Evolutionary conservation across 2,797 vertebrate genomes (phyloP), one percentile per base, ranked within the genome.

Genomic region (Sebastes nivosus): DNA sequence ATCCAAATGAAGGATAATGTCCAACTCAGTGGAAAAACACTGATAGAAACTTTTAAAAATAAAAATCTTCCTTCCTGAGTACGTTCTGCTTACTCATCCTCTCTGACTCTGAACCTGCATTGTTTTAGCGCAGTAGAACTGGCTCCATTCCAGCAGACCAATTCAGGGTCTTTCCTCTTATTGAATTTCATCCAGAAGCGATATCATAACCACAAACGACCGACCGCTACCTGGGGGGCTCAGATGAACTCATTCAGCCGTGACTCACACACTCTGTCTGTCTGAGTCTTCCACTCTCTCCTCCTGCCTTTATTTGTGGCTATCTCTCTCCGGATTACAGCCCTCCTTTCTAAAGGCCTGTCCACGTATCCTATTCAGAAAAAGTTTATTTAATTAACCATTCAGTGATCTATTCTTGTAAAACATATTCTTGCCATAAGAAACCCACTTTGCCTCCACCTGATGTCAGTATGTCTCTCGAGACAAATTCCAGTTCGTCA

Each of bases 141-240:
- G 96, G 94, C 93, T 60, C 57, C 77, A 59, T 87, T 95, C 95
- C 96, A 96, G 87, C 77, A 81, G 86, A 93, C 94, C 93, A 94
- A 92, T 86, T 93, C 93, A 95, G 94, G 95, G 88, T 27, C 91
- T 88, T 96, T 94, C 94, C 90, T 95, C 93, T 96, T 95, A 96
- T 91, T 96, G 95, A 97, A 96, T 97, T 96, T 95, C 87, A 94
- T 92, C 90, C 92, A 95, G 94, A 81, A 92, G 87, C 94, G 94
- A 95, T 95, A 97, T 96, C 94, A 96, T 96, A 97, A 96, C 95
- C 93, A 96, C 93, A 96, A 95, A 96, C 95, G 94, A 92, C 91
- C 93, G 92, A 79, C 94, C 92, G 84, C 95, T 96, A 95, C 92
- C 93, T 88, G 91, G 88, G 95, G 93, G 95, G 92, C 95, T 96